Evolutionary conservation across 1,140 invertebrate genomes (phyloP).

Genomic region (Cyclina sinensis): DNA sequence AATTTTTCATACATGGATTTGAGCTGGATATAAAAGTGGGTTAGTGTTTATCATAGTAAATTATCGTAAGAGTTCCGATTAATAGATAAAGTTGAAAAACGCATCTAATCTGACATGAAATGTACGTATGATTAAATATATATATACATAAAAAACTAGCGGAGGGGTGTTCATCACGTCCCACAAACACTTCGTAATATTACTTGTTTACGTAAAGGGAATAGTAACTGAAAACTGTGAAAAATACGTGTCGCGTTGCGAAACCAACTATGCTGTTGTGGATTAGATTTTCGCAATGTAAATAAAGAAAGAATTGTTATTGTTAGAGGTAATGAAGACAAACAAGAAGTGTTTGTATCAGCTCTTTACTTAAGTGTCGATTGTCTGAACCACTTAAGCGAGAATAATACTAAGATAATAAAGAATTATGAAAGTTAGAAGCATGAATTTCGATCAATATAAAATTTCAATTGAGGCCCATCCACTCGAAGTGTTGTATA

Average conservation of each 20-base stretch:
- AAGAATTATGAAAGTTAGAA: slow-evolving; percentile 34
- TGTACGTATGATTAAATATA: too few species aligned
- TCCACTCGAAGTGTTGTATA: slow-evolving; percentile 40
- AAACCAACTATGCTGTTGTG: neutral
- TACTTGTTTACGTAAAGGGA: neutral
- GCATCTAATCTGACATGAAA: too few species aligned
- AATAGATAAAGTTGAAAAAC: too few species aligned
- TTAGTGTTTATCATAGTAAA: too few species aligned
- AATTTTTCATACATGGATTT: too few species aligned
- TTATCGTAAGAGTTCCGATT: too few species aligned
- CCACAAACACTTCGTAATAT: too few species aligned
- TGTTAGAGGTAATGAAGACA: neutral
- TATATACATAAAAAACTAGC: too few species aligned
- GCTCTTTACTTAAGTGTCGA: neutral
- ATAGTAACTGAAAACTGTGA: neutral
- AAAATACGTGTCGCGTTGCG: neutral
- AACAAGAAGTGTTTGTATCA: neutral
- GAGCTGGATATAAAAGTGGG: too few species aligned
- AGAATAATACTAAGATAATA: neutral
- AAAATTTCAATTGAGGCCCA: slow-evolving; percentile 59
- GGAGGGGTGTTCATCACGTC: too few species aligned
- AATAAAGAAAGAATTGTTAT: neutral
- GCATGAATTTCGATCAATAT: slow-evolving; percentile 50
- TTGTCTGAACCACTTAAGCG: neutral
- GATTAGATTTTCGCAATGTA: neutral